Evolutionary conservation across 2,888 invertebrate species (phyloP).

Genomic region (Ptychoptera albimana): DNA sequence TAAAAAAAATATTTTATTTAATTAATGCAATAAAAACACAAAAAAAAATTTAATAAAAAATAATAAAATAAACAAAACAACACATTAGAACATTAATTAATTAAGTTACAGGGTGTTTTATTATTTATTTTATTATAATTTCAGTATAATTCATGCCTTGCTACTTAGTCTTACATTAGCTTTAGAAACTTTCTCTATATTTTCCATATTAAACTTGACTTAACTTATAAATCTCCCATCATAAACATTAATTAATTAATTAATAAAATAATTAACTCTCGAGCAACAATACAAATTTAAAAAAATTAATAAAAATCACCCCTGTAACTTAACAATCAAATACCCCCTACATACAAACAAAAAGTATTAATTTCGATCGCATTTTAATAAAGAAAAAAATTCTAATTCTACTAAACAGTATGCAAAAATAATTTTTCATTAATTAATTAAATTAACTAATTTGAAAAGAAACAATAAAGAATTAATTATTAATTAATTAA

Average conservation of each 20-base stretch:
- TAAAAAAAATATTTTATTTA: too few species aligned
- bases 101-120: background rate
- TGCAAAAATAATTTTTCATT: too few species aligned
- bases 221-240: too few species aligned
- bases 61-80: background rate
- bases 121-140: slow-evolving; percentile 4
- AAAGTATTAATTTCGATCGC: slow-evolving; percentile 6
- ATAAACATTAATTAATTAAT: too few species aligned
- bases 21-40: background rate
- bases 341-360: background rate
- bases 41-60: background rate
- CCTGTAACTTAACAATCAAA: background rate
- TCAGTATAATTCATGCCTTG: too few species aligned
- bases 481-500: background rate
- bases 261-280: too few species aligned
- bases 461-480: background rate
- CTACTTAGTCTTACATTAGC: too few species aligned
- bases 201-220: too few species aligned
- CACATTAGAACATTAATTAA: slow-evolving; percentile 2
- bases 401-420: too few species aligned
- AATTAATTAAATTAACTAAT: background rate
- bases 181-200: too few species aligned
- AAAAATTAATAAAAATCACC: slow-evolving; percentile 4
- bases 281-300: too few species aligned
- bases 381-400: slow-evolving; percentile 8